Evolutionary conservation across 2,797 vertebrate species (phyloP), one percentile per base, ranked within the genome.

Genomic region (Loris lydekkerianus): DNA sequence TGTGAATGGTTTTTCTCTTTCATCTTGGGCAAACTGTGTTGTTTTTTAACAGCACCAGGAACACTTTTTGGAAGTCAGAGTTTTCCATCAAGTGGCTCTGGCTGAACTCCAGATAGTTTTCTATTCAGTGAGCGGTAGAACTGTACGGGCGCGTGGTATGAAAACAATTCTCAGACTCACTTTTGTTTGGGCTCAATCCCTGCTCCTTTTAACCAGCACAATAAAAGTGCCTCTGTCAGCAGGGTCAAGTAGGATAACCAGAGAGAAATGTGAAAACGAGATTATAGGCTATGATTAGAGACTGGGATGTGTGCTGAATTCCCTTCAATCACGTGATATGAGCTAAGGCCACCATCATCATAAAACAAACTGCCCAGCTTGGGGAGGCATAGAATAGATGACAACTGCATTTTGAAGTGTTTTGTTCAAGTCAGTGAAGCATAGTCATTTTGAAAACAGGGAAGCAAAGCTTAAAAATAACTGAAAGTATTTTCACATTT

Each of bases 151-250:
- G 97, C 97, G 95, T 87, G 81, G 98, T 97, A 97, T 97, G 98
- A 99, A 99, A 99, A 99, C 99, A 99, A 98, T 99, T 99, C 99
- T 99, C 99, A 98, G 99, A 99, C 99, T 97, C 98, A 98, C 98
- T 99, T 99, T 99, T 99, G 99, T 99, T 99, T 98, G 98, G 98
- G 98, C 98, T 99, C 99, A 99, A 99, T 99, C 99, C 99, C 99
- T 98, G 97, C 98, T 98, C 98, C 98, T 99, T 99, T 99, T 98
- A 99, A 97, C 86, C 97, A 96, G 97, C 97, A 99, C 98, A 99
- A 99, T 99, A 98, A 98, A 99, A 99, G 97, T 97, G 99, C 99
- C 99, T 98, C 70, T 95, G 98, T 99, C 99, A 99, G 99, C 99
- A 99, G 99, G 99, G 99, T 99, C 99, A 98, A 98, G 98, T 98